phyloP scores from a whole-genome alignment of 2,797 vertebrate species.

The Eutrigla gurnardus region DNA sequence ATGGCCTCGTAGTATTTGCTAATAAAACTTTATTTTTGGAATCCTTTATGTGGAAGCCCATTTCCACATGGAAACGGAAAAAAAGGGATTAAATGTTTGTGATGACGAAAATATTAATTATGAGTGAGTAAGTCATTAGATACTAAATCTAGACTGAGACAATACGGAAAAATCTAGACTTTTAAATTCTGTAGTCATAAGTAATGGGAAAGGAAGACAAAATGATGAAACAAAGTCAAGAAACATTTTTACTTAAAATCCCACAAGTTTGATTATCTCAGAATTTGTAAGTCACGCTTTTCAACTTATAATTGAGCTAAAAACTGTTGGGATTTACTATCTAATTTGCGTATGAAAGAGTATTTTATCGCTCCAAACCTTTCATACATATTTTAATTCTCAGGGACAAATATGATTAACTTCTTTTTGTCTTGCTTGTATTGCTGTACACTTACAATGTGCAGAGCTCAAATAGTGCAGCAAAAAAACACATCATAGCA shows the following conservation, averaged over 20 bases:
- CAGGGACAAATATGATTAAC: not conserved
- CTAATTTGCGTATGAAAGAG: not conserved
- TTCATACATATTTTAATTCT: not conserved
- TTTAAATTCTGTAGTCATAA: not conserved
- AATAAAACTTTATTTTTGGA: not conserved
- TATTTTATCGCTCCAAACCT: not conserved
- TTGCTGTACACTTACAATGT: not conserved
- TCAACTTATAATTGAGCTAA: not conserved
- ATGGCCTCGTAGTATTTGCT: not conserved
- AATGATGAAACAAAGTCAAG: not conserved
- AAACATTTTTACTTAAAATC: not conserved
- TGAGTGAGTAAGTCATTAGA: not conserved
- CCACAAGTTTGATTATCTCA: too few relatives aligned
- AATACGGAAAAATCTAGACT: too few relatives aligned
- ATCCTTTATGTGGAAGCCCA: too few relatives aligned
- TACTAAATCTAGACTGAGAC: too few relatives aligned
- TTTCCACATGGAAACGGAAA: not conserved
- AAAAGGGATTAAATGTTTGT: not conserved
- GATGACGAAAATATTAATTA: not conserved
- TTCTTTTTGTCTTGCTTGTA: too few relatives aligned
- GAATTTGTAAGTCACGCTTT: too few relatives aligned
- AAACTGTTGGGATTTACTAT: not conserved
- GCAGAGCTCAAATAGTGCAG: not conserved
- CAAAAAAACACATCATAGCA: not conserved
- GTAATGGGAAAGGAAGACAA: not conserved